Conservation (phyloP, 1,140 invertebrate species). For the Maconellicoccus hirsutus region DNA sequence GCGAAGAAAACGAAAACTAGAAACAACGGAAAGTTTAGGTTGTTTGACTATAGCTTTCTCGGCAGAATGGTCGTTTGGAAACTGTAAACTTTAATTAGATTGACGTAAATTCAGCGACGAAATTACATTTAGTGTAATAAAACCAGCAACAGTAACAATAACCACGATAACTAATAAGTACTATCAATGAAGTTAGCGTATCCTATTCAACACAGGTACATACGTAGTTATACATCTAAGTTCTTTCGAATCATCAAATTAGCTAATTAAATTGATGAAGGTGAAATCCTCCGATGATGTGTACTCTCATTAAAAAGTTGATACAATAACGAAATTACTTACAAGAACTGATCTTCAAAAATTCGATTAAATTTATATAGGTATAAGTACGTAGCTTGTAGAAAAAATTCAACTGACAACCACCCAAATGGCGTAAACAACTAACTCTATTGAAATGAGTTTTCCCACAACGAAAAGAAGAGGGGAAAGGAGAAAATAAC, state of each 20-base stretch:
- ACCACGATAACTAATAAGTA: neutral
- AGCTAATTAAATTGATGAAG: neutral
- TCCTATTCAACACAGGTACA: too few species aligned
- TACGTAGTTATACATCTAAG: neutral
- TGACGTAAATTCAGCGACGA: neutral
- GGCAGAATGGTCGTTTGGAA: neutral
- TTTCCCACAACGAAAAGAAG: too few species aligned
- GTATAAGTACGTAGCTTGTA: too few species aligned
- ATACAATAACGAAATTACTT: too few species aligned
- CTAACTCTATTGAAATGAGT: too few species aligned
- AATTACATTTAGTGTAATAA: neutral
- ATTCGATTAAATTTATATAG: too few species aligned
- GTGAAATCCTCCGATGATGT: too few species aligned
- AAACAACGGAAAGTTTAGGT: neutral
- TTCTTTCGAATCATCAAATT: neutral
- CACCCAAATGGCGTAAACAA: too few species aligned
- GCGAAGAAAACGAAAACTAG: neutral
- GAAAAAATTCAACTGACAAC: too few species aligned
- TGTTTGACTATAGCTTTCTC: neutral
- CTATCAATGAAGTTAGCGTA: neutral
- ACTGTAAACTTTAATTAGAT: slow-evolving; percentile 1
- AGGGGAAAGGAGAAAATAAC: too few species aligned
- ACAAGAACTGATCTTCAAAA: too few species aligned
- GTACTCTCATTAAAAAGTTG: too few species aligned
- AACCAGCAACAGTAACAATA: neutral